Evolutionary conservation across 1,140 invertebrate species (phyloP).

Genomic region (Hesperophylax magnus): DNA sequence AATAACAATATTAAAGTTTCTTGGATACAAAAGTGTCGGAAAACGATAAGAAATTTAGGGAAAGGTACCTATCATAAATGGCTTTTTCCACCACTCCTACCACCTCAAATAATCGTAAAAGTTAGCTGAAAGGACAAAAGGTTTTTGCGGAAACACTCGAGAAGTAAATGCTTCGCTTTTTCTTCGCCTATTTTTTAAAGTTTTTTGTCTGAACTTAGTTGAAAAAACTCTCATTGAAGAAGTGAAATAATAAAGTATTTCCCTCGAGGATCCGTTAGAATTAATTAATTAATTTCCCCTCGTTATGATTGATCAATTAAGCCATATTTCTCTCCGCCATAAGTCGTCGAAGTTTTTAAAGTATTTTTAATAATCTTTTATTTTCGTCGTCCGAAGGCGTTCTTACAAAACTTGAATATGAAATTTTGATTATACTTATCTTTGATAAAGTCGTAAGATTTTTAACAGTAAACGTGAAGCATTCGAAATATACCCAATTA

Average conservation of each 20-base stretch:
- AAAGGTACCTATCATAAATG: background rate
- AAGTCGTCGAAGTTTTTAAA: background rate
- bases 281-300: slow-evolving; percentile 1
- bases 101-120: background rate
- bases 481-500: too few species aligned
- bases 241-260: background rate
- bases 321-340: background rate
- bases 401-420: too few species aligned
- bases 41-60: slow-evolving; percentile 2
- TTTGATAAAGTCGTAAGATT: too few species aligned
- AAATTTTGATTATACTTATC: too few species aligned
- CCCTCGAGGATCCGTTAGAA: too few species aligned
- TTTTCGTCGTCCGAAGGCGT: too few species aligned
- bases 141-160: slow-evolving; percentile 27
- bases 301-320: background rate
- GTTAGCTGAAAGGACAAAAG: slow-evolving; percentile 2
- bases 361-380: too few species aligned
- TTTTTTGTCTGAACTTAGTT: slow-evolving; percentile 4
- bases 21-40: background rate
- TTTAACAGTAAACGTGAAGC: too few species aligned
- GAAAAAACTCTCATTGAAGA: background rate
- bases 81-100: background rate
- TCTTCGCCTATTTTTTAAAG: background rate
- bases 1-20: too few species aligned
- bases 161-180: slow-evolving; percentile 3